A percentile compares a stretch with the other conserved stretches of the same genome.
These are phyloP conservation scores for Drosophila rellima DNA, from an alignment of 2,888 invertebrate genomes.

Conservation along the genomic window DNA sequence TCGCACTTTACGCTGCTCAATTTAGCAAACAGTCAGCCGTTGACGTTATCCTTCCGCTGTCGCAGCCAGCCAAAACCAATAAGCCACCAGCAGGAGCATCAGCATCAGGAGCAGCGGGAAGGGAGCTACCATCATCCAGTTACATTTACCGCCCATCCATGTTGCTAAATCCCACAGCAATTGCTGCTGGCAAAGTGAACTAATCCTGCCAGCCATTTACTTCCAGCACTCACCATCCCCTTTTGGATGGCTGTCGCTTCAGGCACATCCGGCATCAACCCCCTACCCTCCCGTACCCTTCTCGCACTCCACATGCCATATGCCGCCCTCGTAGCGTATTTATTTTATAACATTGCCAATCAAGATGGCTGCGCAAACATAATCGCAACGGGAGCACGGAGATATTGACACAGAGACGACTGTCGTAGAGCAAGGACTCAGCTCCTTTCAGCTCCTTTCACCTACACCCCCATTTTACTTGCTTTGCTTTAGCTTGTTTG, in stretches of 20 bases:
- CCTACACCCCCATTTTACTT: constrained; percentile 27
- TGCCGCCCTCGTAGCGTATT: constrained; percentile 79
- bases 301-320: constrained; percentile 14
- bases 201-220: constrained; percentile 67
- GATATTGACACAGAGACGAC: constrained; percentile 52
- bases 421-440: constrained; percentile 32
- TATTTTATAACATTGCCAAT: constrained; percentile 86
- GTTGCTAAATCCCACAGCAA: constrained; percentile 77
- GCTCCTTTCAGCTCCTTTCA: constrained; percentile 43
- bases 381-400: constrained; percentile 78
- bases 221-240: constrained; percentile 32
- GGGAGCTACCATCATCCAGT: constrained; percentile 36
- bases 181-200: constrained; percentile 74
- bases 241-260: constrained; percentile 39
- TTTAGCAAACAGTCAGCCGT: constrained; percentile 81
- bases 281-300: neutral
- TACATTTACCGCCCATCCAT: constrained; percentile 58
- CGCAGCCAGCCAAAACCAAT: constrained; percentile 73
- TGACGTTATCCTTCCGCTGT: constrained; percentile 81
- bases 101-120: constrained; percentile 6
- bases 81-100: constrained; percentile 70
- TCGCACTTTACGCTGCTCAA: constrained; percentile 83
- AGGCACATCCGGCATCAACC: constrained; percentile 58
- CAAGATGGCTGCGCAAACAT: constrained; percentile 86
- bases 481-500: constrained; percentile 61